Evolutionary conservation across 2,888 invertebrate species (phyloP).

Genomic region (Nomada hirtipes): DNA sequence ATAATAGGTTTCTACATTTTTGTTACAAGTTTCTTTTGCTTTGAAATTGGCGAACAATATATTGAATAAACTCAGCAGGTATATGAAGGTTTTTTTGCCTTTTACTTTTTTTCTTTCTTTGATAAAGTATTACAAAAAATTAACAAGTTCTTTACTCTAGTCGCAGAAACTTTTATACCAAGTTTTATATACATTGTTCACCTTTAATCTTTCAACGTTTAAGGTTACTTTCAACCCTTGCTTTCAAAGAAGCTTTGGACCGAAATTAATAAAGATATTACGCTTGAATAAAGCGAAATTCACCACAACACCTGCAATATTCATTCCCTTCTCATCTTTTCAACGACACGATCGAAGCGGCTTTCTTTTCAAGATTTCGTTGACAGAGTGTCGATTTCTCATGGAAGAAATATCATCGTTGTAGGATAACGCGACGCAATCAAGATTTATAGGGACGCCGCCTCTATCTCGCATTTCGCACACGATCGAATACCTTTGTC

Average conservation of each 20-base stretch:
- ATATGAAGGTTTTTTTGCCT: too few relatives aligned
- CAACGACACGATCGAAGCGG: not conserved
- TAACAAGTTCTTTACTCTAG: too few relatives aligned
- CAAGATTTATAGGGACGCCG: constrained; percentile 27
- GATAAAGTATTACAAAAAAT: too few relatives aligned
- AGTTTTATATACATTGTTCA: constrained; percentile 11
- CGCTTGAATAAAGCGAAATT: not conserved
- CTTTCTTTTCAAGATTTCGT: not conserved
- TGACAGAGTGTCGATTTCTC: not conserved
- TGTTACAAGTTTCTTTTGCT: too few relatives aligned
- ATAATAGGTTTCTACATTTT: too few relatives aligned
- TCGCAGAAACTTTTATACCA: too few relatives aligned
- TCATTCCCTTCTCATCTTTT: too few relatives aligned
- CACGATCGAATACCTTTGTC: constrained; percentile 54
- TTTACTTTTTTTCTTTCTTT: too few relatives aligned
- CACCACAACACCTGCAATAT: too few relatives aligned
- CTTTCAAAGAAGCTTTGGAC: not conserved
- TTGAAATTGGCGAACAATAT: too few relatives aligned
- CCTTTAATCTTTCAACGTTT: constrained; percentile 39
- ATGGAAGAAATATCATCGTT: too few relatives aligned
- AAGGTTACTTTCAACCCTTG: not conserved
- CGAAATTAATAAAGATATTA: constrained; percentile 1
- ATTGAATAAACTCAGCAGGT: too few relatives aligned
- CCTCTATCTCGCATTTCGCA: constrained; percentile 20
- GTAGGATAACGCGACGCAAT: not conserved